These are phyloP conservation scores for Rambutsinella grinnellia DNA, from an alignment of 2,888 invertebrate species.

Conservation along the genomic window DNA sequence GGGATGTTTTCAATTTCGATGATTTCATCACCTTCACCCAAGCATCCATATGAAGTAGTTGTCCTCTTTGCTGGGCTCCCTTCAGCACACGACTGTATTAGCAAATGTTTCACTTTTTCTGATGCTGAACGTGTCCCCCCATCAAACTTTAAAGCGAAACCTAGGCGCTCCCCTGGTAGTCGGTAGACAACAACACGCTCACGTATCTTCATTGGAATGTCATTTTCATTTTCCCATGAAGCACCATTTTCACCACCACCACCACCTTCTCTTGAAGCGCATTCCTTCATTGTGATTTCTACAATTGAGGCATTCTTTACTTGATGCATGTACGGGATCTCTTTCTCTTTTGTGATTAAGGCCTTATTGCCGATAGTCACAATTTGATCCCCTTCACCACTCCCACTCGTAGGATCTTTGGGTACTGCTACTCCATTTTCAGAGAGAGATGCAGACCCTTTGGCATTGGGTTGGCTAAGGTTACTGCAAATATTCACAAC, in stretches of 20 bases:
- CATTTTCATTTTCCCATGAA: conserved; percentile 42
- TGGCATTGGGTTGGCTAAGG: background rate
- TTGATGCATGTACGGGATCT: conserved; percentile 35
- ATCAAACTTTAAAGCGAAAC: conserved; percentile 92
- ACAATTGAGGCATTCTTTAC: conserved; percentile 57
- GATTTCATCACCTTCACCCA: conserved; percentile 91
- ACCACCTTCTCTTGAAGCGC: too few species aligned
- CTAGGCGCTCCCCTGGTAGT: conserved; percentile 89
- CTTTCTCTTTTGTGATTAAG: conserved; percentile 23
- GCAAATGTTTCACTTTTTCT: conserved; percentile 84
- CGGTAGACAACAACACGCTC: conserved; percentile 87
- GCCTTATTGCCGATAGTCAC: conserved; percentile 61
- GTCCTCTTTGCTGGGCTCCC: conserved; percentile 91
- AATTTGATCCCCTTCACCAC: conserved; percentile 42
- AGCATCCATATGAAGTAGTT: conserved; percentile 83
- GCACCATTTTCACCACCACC: conserved; percentile 14
- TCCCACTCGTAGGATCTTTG: background rate
- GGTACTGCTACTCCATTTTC: conserved; percentile 23
- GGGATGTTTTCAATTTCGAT: conserved; percentile 85
- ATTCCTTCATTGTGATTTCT: conserved; percentile 55
- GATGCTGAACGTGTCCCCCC: conserved; percentile 84
- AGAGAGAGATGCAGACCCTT: conserved; percentile 24
- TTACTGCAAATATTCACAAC: conserved; percentile 60
- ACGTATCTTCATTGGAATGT: conserved; percentile 44
- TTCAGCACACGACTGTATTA: conserved; percentile 89